These are phyloP conservation scores for Oryzaephilus surinamensis DNA, from an alignment of 1,140 invertebrate genomes.

Conservation along the genomic window DNA sequence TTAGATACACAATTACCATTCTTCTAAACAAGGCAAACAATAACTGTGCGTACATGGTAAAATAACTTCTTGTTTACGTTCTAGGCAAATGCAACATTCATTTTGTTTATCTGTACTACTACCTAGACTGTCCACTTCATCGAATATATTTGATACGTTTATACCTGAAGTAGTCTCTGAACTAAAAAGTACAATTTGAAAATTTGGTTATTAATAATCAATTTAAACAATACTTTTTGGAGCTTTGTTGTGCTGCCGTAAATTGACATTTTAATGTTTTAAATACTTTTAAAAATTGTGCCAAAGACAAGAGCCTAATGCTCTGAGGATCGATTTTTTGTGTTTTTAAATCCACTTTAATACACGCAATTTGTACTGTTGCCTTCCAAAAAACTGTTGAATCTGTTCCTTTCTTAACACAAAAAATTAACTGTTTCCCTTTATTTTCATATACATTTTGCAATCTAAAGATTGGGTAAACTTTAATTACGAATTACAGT, in stretches of 20 bases:
- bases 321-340: slow-evolving; percentile 44
- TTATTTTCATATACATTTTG: too few species aligned
- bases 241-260: slow-evolving; percentile 30
- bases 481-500: too few species aligned
- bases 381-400: slow-evolving; percentile 56
- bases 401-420: slow-evolving; percentile 53
- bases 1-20: slow-evolving; percentile 39
- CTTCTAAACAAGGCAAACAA: slow-evolving; percentile 56
- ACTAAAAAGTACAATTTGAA: too few species aligned
- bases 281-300: slow-evolving; percentile 48
- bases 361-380: slow-evolving; percentile 53
- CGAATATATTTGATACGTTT: too few species aligned
- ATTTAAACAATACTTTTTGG: too few species aligned
- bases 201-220: too few species aligned
- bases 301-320: slow-evolving; percentile 47
- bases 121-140: slow-evolving; percentile 6
- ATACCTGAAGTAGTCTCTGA: too few species aligned
- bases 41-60: slow-evolving; percentile 57
- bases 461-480: too few species aligned
- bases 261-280: slow-evolving; percentile 39
- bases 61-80: slow-evolving; percentile 51
- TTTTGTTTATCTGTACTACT: slow-evolving; percentile 29
- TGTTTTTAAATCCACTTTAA: slow-evolving; percentile 44
- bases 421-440: slow-evolving; percentile 54
- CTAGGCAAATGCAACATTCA: slow-evolving; percentile 64